Conservation (phyloP, 1,140 invertebrate species). For the Lepidurus arcticus region DNA sequence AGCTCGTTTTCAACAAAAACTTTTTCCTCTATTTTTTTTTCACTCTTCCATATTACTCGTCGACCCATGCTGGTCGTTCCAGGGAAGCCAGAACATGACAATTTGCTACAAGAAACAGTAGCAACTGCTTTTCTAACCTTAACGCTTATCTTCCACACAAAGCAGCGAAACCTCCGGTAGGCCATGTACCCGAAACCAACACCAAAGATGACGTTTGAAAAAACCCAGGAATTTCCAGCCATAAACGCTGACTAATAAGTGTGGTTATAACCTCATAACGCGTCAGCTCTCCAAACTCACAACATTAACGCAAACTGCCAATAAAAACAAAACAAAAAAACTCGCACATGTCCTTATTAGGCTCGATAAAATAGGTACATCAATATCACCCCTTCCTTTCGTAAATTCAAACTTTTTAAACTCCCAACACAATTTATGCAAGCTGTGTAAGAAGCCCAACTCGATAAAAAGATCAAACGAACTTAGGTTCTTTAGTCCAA, state of each 20-base stretch:
- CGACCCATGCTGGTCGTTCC: background rate
- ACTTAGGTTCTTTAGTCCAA: background rate
- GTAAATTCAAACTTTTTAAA: background rate
- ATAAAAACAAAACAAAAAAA: background rate
- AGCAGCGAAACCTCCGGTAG: background rate
- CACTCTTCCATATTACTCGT: background rate
- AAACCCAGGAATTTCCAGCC: background rate
- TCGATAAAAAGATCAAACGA: background rate
- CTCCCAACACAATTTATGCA: background rate
- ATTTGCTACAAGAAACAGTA: slow-evolving; percentile 9
- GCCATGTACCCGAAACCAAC: background rate
- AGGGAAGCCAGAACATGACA: slow-evolving; percentile 12
- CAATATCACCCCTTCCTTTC: background rate
- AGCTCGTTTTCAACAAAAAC: background rate
- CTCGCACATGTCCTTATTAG: background rate
- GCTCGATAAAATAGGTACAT: background rate
- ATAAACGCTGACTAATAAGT: slow-evolving; percentile 9
- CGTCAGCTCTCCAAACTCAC: background rate
- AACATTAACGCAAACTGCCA: background rate
- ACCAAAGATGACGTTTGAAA: background rate
- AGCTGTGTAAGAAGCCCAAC: slow-evolving; percentile 9
- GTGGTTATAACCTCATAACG: background rate
- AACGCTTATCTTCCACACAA: background rate
- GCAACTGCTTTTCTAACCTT: background rate
- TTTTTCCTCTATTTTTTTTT: background rate